Conservation (phyloP, 2,113 vertebrate species). For the Gnathonemus longibarbis region DNA sequence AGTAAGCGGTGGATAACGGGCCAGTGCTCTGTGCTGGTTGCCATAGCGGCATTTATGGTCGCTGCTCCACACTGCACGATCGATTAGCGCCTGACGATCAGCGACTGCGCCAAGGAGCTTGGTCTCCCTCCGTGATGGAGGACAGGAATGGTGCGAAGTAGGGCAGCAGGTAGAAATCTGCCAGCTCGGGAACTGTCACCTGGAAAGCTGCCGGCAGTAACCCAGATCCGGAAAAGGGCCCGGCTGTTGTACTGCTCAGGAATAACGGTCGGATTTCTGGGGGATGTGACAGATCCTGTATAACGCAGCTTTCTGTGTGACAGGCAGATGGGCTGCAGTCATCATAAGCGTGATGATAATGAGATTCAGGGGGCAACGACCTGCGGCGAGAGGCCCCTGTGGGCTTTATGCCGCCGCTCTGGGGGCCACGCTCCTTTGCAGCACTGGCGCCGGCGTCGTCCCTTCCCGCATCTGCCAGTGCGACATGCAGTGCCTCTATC, state of each 20-base stretch:
- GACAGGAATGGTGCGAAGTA: not conserved
- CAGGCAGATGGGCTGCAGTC: not conserved
- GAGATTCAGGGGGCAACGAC: not conserved
- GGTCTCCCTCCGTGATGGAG: not conserved
- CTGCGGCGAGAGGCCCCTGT: not conserved
- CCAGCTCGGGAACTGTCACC: not conserved
- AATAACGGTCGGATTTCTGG: not conserved
- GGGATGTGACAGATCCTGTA: not conserved
- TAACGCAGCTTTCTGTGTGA: not conserved
- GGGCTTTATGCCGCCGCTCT: not conserved
- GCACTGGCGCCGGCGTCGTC: not conserved
- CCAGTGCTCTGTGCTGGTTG: not conserved
- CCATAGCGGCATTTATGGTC: not conserved
- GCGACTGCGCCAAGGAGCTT: not conserved
- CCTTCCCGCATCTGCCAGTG: not conserved
- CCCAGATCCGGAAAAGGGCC: not conserved
- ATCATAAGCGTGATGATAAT: not conserved
- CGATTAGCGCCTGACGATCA: not conserved
- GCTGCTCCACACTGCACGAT: not conserved
- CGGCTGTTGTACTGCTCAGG: not conserved
- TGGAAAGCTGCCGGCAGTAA: not conserved
- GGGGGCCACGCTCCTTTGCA: not conserved
- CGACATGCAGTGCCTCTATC: not conserved
- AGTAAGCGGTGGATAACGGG: not conserved
- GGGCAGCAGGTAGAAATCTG: not conserved